Percentiles rank a stretch among this genome's conserved stretches.
These are phyloP conservation scores for Merops nubicus DNA, from an alignment of 2,113 vertebrate genomes.

Conservation along the genomic window DNA sequence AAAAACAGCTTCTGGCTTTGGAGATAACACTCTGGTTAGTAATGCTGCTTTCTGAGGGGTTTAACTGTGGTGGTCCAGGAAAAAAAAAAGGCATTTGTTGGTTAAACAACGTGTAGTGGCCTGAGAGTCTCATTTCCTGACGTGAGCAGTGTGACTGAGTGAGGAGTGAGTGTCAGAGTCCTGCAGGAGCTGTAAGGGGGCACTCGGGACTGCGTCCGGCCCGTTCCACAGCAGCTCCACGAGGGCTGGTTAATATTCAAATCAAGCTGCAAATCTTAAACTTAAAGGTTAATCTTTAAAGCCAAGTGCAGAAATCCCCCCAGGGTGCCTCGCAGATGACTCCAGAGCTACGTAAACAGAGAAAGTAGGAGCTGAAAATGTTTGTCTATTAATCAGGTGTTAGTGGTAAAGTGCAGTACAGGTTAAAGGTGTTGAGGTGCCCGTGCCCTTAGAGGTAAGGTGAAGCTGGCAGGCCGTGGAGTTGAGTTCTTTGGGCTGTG, in stretches of 20 bases:
- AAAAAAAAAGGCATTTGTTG: not conserved
- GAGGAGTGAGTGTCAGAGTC: not conserved
- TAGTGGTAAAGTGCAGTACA: not conserved
- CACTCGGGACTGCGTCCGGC: not conserved
- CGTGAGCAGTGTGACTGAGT: not conserved
- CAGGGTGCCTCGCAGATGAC: fast-evolving
- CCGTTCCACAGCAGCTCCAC: not conserved
- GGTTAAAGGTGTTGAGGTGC: fast-evolving
- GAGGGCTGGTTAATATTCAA: not conserved
- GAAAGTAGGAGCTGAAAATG: not conserved
- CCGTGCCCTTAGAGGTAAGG: fast-evolving
- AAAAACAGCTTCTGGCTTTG: fast-evolving
- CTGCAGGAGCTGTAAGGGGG: too few relatives aligned
- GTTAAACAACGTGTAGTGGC: not conserved
- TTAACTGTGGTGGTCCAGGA: not conserved
- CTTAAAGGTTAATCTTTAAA: not conserved
- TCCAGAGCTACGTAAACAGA: fast-evolving
- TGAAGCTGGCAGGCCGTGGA: not conserved
- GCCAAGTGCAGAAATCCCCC: not conserved
- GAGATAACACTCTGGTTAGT: not conserved
- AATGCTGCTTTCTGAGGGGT: not conserved
- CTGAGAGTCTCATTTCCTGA: not conserved
- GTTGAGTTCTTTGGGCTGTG: not conserved
- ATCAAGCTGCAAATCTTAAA: not conserved
- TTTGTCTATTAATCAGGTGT: not conserved